These are phyloP conservation scores for Leptoteleia sp. DNA, from an alignment of 1,140 invertebrate genomes.

Conservation along the genomic window DNA sequence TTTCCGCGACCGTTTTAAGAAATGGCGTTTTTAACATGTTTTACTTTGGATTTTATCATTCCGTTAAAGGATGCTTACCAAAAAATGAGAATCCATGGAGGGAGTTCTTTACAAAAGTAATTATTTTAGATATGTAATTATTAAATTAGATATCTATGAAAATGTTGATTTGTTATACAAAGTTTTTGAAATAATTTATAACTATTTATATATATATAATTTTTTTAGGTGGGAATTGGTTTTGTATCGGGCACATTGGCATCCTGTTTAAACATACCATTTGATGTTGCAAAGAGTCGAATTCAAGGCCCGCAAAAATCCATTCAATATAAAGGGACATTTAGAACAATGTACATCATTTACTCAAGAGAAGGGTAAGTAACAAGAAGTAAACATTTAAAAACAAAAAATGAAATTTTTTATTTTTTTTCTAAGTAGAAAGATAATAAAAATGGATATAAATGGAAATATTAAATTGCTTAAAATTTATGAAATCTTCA, in stretches of 20 bases:
- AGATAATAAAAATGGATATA: too few relatives aligned
- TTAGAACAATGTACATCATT: constrained; percentile 87
- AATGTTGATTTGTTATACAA: too few relatives aligned
- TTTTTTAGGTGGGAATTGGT: constrained; percentile 92
- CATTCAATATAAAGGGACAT: constrained; percentile 90
- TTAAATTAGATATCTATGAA: constrained; percentile 8
- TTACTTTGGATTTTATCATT: constrained; percentile 97
- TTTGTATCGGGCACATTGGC: constrained; percentile 92
- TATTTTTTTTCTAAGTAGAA: too few relatives aligned
- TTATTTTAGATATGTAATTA: background rate
- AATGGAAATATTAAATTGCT: too few relatives aligned
- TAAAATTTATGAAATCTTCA: too few relatives aligned
- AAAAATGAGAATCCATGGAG: constrained; percentile 83
- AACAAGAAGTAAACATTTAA: too few relatives aligned
- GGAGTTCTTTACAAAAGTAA: constrained; percentile 76
- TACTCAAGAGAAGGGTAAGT: constrained; percentile 93
- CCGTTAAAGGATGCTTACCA: constrained; percentile 89
- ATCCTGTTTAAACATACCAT: constrained; percentile 95
- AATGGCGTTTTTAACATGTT: constrained; percentile 96
- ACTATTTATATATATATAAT: too few relatives aligned
- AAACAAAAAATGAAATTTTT: too few relatives aligned
- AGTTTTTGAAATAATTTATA: too few relatives aligned
- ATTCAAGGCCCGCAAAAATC: constrained; percentile 94
- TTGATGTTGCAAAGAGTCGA: constrained; percentile 96
- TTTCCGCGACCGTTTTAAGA: constrained; percentile 92